These are phyloP conservation scores for Micrasema minimum DNA, from an alignment of 1,140 invertebrate genomes.

Conservation along the genomic window DNA sequence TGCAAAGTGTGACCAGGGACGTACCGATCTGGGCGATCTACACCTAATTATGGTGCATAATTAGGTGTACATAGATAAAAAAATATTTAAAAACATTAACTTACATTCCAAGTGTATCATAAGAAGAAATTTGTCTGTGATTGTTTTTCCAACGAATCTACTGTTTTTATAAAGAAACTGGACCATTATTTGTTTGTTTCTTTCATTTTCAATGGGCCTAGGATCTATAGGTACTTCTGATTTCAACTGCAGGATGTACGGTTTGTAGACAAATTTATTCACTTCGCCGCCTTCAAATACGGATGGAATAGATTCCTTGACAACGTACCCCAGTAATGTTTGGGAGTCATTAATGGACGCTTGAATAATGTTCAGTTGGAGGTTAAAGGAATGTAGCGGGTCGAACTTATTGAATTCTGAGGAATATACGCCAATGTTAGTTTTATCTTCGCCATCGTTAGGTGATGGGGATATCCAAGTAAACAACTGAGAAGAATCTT, in stretches of 20 bases:
- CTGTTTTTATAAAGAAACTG: slow-evolving; percentile 83
- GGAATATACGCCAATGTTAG: slow-evolving; percentile 65
- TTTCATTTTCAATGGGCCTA: slow-evolving; percentile 68
- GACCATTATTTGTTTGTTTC: slow-evolving; percentile 76
- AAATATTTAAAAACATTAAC: too few relatives aligned
- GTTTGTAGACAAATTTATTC: slow-evolving; percentile 64
- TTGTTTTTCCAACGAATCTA: slow-evolving; percentile 68
- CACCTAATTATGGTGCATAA: slow-evolving; percentile 3
- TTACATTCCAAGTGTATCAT: slow-evolving; percentile 84
- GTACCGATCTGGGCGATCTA: too few relatives aligned
- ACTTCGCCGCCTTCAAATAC: slow-evolving; percentile 49
- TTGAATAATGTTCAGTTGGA: slow-evolving; percentile 76
- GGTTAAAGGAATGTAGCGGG: slow-evolving; percentile 72
- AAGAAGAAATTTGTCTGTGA: slow-evolving; percentile 76
- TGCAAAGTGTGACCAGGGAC: too few relatives aligned
- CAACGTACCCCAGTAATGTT: slow-evolving; percentile 74
- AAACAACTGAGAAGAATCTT: slow-evolving; percentile 76
- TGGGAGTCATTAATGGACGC: slow-evolving; percentile 78
- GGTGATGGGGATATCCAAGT: slow-evolving; percentile 72
- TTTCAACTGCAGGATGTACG: slow-evolving; percentile 72
- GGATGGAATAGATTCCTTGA: slow-evolving; percentile 61
- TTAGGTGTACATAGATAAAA: not conserved
- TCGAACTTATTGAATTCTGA: slow-evolving; percentile 69
- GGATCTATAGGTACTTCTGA: slow-evolving; percentile 63
- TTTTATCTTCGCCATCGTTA: slow-evolving; percentile 58